phyloP scores from a whole-genome alignment of 2,888 invertebrate genomes.

The Sepiola atlantica region DNA sequence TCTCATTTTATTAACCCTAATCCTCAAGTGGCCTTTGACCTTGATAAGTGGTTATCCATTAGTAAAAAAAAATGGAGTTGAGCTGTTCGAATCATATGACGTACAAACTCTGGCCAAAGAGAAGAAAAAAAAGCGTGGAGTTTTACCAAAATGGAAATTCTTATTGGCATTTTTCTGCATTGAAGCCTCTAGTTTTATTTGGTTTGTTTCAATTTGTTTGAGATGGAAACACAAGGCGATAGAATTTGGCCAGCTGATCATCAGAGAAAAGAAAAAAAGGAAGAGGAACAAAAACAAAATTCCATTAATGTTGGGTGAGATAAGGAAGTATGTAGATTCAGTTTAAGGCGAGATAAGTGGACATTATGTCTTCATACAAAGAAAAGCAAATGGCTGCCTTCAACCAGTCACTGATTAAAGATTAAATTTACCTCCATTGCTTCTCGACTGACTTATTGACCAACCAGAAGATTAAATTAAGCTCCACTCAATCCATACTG shows the following conservation, averaged over 20 bases:
- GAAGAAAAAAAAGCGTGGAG: neutral
- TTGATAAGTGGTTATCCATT: too few species aligned
- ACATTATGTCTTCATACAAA: constrained; percentile 24
- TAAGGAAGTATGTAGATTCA: neutral
- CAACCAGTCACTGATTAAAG: neutral
- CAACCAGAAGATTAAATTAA: neutral
- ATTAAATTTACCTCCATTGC: neutral
- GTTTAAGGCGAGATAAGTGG: neutral
- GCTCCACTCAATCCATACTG: neutral
- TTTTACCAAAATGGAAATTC: neutral
- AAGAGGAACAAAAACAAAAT: neutral
- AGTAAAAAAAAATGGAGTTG: neutral
- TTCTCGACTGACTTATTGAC: neutral
- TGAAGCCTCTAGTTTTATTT: neutral
- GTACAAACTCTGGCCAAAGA: neutral
- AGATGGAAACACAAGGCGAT: neutral
- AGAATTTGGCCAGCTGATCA: neutral
- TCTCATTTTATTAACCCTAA: too few species aligned
- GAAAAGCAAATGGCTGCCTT: neutral
- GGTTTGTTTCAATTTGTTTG: neutral
- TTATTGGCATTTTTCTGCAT: neutral
- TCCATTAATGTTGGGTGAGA: neutral
- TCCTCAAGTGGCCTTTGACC: too few species aligned
- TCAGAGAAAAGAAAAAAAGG: neutral
- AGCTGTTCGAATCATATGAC: neutral